Conservation (phyloP, 2,113 vertebrate genomes). For the Nansenia antarctica region DNA sequence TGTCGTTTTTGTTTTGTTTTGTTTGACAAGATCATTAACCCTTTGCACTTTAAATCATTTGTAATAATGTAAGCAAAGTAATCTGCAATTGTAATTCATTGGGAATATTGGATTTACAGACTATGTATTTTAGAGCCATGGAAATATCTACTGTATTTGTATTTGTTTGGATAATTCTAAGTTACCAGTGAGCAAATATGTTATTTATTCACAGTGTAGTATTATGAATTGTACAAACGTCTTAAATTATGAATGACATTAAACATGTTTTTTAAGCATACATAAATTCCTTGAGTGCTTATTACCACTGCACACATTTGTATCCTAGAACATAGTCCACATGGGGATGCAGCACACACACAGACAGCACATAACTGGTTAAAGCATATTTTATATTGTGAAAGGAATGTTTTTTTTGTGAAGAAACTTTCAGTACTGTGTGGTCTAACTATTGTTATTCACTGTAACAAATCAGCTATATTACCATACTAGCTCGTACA, state of each 20-base stretch:
- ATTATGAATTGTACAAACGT: conserved; percentile 53
- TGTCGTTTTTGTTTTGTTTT: conserved; percentile 33
- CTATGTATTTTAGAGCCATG: conserved; percentile 57
- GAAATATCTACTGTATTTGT: conserved; percentile 69
- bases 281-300: not conserved
- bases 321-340: no score
- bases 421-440: no score
- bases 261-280: conserved; percentile 54
- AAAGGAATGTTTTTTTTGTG: no score
- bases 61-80: conserved; percentile 56
- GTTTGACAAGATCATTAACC: conserved; percentile 38
- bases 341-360: no score
- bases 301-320: no score
- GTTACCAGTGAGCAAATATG: conserved; percentile 55
- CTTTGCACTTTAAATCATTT: conserved; percentile 74
- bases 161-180: conserved; percentile 56
- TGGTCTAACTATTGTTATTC: no score
- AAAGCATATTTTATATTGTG: not conserved
- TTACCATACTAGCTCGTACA: no score
- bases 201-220: conserved; percentile 69
- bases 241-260: conserved; percentile 62
- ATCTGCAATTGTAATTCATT: conserved; percentile 55
- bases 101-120: conserved; percentile 48
- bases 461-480: no score
- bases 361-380: not conserved